Evolutionary conservation across 2,797 vertebrate genomes (phyloP).

Genomic region (Fundulus diaphanus): DNA sequence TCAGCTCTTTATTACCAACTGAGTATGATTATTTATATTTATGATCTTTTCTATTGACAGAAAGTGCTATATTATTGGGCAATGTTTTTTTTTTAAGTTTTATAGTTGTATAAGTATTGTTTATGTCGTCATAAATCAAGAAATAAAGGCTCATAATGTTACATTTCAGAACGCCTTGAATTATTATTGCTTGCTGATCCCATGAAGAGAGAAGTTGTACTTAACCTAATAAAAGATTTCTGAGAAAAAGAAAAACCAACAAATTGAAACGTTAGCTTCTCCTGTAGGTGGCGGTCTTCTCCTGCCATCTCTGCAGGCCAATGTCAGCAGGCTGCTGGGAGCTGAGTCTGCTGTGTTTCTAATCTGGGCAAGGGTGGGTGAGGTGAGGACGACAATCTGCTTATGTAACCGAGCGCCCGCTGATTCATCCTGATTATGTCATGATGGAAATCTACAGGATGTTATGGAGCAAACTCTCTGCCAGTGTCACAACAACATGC

Average conservation of each 20-base stretch:
- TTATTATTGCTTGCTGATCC: not conserved
- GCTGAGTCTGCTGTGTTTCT: constrained; percentile 32
- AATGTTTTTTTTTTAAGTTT: constrained; percentile 39
- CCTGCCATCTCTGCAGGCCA: not conserved
- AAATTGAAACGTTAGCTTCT: constrained; percentile 19
- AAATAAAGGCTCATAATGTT: constrained; percentile 60
- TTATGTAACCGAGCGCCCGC: constrained; percentile 65
- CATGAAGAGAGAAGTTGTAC: not conserved
- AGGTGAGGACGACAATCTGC: constrained; percentile 35
- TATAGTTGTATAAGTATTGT: constrained; percentile 28
- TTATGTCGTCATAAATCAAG: constrained; percentile 23
- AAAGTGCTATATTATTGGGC: constrained; percentile 48
- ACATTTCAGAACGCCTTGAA: not conserved
- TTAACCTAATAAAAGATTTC: not conserved
- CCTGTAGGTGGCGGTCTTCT: constrained; percentile 45
- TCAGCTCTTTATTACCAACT: constrained; percentile 23
- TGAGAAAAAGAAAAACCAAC: not conserved
- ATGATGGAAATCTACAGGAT: constrained; percentile 52
- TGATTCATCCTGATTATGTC: constrained; percentile 71
- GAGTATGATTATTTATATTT: constrained; percentile 65
- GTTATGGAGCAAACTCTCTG: constrained; percentile 19
- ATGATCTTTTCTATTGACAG: constrained; percentile 39
- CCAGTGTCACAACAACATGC: constrained; percentile 3
- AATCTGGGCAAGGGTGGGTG: constrained; percentile 43
- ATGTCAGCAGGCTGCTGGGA: constrained; percentile 1